Percentiles rank a stretch among this genome's conserved stretches.
Conservation (phyloP, 2,888 invertebrate species). For the Trachelus stipa region DNA sequence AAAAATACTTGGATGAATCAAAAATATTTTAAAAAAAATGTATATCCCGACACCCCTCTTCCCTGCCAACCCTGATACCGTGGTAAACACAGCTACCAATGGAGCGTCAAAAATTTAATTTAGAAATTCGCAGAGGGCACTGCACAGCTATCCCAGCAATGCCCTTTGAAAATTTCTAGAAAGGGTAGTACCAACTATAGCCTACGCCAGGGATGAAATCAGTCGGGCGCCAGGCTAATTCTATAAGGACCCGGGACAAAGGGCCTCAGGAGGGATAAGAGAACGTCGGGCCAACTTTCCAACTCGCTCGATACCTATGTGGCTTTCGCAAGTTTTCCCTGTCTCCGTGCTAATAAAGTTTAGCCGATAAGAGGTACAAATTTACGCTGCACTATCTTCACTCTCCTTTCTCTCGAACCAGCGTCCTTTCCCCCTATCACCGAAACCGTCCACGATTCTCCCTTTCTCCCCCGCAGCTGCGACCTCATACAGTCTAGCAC, state of each 20-base stretch:
- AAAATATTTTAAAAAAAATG: background rate
- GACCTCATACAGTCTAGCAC: background rate
- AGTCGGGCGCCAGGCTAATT: background rate
- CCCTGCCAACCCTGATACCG: background rate
- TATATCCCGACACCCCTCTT: too few species aligned
- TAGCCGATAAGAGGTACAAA: background rate
- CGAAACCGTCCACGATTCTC: background rate
- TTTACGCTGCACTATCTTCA: background rate
- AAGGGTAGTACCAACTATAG: background rate
- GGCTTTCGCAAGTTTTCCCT: constrained; percentile 7
- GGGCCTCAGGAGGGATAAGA: background rate
- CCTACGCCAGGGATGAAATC: background rate
- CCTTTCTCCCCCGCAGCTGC: background rate
- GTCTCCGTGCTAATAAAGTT: background rate
- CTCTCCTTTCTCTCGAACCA: background rate
- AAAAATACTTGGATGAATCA: background rate
- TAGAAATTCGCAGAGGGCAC: background rate
- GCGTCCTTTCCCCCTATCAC: background rate
- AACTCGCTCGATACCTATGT: background rate
- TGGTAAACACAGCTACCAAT: background rate
- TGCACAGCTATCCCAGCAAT: background rate
- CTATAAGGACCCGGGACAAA: background rate
- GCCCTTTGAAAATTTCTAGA: background rate
- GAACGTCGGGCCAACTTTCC: background rate
- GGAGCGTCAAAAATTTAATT: background rate